phyloP scores from a whole-genome alignment of 2,797 vertebrate species.

The Channa striata region DNA sequence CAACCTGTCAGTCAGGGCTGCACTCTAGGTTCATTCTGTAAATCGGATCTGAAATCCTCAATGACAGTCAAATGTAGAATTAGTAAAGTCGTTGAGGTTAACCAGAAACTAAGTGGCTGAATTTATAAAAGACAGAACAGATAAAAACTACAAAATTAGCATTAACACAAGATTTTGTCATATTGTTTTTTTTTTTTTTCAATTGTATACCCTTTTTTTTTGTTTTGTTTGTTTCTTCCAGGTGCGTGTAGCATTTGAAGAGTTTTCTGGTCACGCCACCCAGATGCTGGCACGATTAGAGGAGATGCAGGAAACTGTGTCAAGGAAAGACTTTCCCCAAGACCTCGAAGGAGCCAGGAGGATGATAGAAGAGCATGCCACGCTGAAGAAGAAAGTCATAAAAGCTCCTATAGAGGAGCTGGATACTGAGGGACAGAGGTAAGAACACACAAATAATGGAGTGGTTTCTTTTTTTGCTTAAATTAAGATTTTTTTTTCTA shows the following conservation, averaged over 20 bases:
- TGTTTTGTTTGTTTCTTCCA: slow-evolving; percentile 27
- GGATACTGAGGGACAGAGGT: slow-evolving; percentile 94
- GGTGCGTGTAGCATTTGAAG: slow-evolving; percentile 97
- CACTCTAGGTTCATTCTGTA: neutral
- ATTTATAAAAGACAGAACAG: neutral
- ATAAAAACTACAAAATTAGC: neutral
- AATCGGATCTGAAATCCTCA: neutral
- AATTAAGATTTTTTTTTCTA: neutral
- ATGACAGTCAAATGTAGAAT: neutral
- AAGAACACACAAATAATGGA: neutral
- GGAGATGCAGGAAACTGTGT: slow-evolving; percentile 96
- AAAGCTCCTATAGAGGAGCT: slow-evolving; percentile 98
- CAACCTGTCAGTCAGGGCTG: neutral
- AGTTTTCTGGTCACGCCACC: slow-evolving; percentile 95
- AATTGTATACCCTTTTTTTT: too few species aligned
- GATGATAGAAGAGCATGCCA: slow-evolving; percentile 97
- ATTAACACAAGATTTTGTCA: too few species aligned
- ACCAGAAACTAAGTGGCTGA: neutral
- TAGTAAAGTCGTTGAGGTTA: neutral
- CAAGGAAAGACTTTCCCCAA: slow-evolving; percentile 95
- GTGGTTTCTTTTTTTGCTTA: neutral
- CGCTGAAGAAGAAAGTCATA: slow-evolving; percentile 97
- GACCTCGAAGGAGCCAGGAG: slow-evolving; percentile 95
- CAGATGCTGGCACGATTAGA: slow-evolving; percentile 96
- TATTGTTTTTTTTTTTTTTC: too few species aligned